Evolutionary conservation across 1,140 invertebrate genomes (phyloP).

Genomic region (Mycetomoellerius zeteki): DNA sequence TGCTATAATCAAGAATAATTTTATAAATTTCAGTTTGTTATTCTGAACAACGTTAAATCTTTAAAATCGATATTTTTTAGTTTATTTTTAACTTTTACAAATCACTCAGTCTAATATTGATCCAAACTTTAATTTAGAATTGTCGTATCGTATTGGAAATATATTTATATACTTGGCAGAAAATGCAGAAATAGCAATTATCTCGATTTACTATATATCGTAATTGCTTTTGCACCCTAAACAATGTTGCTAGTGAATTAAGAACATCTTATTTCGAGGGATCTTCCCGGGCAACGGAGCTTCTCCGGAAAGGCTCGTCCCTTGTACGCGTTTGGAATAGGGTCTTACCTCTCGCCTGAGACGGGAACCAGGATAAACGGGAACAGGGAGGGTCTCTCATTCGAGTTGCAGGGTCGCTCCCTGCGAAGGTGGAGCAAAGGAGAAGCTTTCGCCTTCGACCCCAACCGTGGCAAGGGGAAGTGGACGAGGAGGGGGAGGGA

Average conservation of each 20-base stretch:
- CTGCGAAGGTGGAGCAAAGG: conserved; percentile 79
- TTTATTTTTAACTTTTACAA: neutral
- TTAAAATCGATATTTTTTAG: neutral
- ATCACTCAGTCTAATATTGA: neutral
- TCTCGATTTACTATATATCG: neutral
- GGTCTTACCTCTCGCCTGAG: conserved; percentile 69
- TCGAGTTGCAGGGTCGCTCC: conserved; percentile 79
- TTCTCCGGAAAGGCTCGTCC: conserved; percentile 47
- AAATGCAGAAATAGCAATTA: neutral
- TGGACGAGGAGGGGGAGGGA: conserved; percentile 54
- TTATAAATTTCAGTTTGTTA: neutral
- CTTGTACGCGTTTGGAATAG: conserved; percentile 68
- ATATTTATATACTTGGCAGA: neutral
- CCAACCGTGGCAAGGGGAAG: conserved; percentile 48
- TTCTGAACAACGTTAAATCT: neutral
- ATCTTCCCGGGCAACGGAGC: conserved; percentile 34
- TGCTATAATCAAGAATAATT: neutral
- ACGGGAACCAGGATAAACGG: conserved; percentile 75
- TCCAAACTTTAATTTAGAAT: conserved; percentile 4
- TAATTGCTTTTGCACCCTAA: conserved; percentile 21
- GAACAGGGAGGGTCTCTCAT: conserved; percentile 79
- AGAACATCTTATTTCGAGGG: conserved; percentile 59
- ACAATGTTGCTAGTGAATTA: conserved; percentile 41
- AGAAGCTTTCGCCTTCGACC: conserved; percentile 80
- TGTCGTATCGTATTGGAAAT: neutral